Evolutionary conservation across 64 coral and sea anemone species (phyloP), one percentile per base, ranked within the genome.

Genomic region (Montipora efflorescens): DNA sequence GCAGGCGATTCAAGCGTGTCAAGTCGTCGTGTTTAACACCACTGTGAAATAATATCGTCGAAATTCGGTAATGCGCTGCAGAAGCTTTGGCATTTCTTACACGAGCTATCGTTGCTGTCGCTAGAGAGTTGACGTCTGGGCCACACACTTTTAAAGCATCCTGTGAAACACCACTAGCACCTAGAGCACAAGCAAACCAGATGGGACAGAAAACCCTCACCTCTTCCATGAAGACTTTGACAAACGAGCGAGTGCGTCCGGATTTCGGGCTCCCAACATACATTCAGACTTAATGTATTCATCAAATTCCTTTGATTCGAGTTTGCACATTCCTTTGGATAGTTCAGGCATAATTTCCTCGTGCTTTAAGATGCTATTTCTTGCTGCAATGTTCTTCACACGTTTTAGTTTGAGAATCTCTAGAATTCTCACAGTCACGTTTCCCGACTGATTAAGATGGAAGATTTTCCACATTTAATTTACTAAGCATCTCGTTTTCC

Each of bases 361-460:
- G 51, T 92, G 90, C 11, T 85, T 82, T 15, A 92, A 12, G 47
- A 85, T 66, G 82, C 90, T 81, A 92, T 51, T 85, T 85, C 16
- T 77, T 21, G 10, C 2, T 0, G 10, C 59, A 62, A 9, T 91
- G 46, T 74, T 74, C 50, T 1, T 82, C 47, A 18, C 82, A 5
- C 0, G 45, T 28, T 72, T 91, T 91, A 4, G 78, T 72, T 72
- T 73, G 25, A 13, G 70, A 62, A 51, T 91, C 79, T 22, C 48
- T 9, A 71, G 81, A 62, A 64, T 77, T 92, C 90, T 92, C 48
- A 61, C 69, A 51, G 25, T 70, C 19, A 53, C 78, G 46, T n/a
- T 76, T 43, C 80, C 55, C 7, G 81, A 45, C 1, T 80, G 81
- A 21, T 58, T 76, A 20, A 59, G 13, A 64, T 84, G 47, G 62